Evolutionary conservation across 2,113 vertebrate genomes (phyloP).

Genomic region (Tapirus terrestris): DNA sequence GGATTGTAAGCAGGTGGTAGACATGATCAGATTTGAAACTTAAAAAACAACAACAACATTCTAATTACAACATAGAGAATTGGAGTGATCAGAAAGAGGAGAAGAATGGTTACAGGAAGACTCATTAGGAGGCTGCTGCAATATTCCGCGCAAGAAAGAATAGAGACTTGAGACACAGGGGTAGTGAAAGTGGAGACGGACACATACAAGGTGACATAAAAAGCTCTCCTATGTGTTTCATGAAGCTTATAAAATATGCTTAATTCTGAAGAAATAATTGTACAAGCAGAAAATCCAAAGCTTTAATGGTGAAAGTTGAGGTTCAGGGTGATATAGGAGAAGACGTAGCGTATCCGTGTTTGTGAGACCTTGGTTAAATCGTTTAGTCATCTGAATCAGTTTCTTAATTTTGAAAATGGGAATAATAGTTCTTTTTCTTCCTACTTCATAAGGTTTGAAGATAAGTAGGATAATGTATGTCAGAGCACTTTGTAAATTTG

Average conservation of each 20-base stretch:
- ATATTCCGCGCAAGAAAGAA: neutral
- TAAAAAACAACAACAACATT: neutral
- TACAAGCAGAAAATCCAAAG: neutral
- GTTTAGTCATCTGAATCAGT: neutral
- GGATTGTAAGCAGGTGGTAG: neutral
- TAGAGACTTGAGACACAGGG: neutral
- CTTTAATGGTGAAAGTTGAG: neutral
- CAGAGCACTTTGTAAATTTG: neutral
- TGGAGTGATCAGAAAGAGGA: neutral
- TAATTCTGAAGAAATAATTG: neutral
- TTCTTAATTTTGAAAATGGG: neutral
- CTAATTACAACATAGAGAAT: neutral
- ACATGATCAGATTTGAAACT: neutral
- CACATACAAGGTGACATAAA: neutral
- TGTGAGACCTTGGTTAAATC: neutral
- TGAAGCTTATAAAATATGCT: neutral
- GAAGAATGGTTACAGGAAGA: neutral
- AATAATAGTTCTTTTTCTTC: neutral
- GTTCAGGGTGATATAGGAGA: neutral
- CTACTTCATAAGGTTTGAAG: constrained; percentile 4
- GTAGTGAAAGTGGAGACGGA: neutral
- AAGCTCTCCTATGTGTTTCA: neutral
- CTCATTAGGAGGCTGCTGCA: neutral
- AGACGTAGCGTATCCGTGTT: neutral
- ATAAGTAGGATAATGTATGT: constrained; percentile 27